Percentiles rank a stretch among this genome's conserved stretches.
These are phyloP conservation scores for Microctenopoma steveboyesi DNA, from an alignment of 2,797 vertebrate genomes.

Conservation along the genomic window DNA sequence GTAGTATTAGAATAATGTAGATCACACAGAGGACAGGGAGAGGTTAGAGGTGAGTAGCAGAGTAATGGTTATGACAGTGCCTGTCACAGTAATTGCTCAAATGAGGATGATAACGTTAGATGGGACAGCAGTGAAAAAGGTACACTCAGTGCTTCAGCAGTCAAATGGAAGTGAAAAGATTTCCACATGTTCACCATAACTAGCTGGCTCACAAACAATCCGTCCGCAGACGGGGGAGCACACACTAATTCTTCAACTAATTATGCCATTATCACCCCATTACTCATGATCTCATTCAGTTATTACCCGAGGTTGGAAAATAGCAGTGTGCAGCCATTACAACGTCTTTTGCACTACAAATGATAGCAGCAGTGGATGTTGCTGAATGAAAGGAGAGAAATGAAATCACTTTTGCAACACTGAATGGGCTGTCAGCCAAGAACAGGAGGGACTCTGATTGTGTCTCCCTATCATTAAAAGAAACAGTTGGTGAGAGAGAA, in stretches of 20 bases:
- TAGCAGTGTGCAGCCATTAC: constrained; percentile 39
- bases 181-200: constrained; percentile 32
- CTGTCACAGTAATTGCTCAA: constrained; percentile 34
- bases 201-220: constrained; percentile 26
- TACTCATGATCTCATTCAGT: constrained; percentile 53
- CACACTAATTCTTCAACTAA: constrained; percentile 40
- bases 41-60: constrained; percentile 9
- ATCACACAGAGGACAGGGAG: not conserved
- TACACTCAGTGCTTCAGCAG: not conserved
- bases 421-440: constrained; percentile 44
- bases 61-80: constrained; percentile 13
- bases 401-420: constrained; percentile 45
- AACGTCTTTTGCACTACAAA: constrained; percentile 48
- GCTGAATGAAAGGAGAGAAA: constrained; percentile 35
- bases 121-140: constrained; percentile 5
- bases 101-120: constrained; percentile 15
- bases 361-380: constrained; percentile 34
- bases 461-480: constrained; percentile 40
- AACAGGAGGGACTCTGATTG: constrained; percentile 41
- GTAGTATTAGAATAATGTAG: not conserved
- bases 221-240: constrained; percentile 9
- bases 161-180: constrained; percentile 22
- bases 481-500: not conserved
- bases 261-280: constrained; percentile 60
- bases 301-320: constrained; percentile 30